A percentile compares a stretch with the other conserved stretches of the same genome.
Evolutionary conservation across 2,797 vertebrate species (phyloP).

Genomic region (Cryptoblepharus egeriae): DNA sequence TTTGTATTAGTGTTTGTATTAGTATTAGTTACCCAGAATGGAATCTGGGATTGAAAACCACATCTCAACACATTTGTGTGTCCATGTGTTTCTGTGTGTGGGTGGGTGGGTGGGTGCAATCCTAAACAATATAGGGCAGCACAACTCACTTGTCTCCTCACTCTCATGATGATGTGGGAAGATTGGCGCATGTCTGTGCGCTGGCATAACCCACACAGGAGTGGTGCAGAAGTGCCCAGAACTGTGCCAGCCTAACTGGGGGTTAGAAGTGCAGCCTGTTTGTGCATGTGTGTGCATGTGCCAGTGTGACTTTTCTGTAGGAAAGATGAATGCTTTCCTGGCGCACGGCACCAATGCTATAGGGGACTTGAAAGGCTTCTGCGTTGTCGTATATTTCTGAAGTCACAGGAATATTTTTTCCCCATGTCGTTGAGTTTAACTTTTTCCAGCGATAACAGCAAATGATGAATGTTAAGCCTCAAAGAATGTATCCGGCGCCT

Average conservation of each 20-base stretch:
- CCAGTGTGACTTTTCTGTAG: neutral
- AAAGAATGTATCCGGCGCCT: constrained; percentile 23
- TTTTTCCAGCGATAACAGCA: constrained; percentile 8
- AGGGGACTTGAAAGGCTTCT: constrained; percentile 4
- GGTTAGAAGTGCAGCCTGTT: too few species aligned
- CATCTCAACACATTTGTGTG: neutral
- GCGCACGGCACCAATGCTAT: neutral
- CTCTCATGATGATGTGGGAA: too few species aligned
- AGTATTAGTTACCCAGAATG: neutral
- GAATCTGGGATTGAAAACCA: neutral
- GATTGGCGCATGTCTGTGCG: too few species aligned
- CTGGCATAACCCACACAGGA: too few species aligned
- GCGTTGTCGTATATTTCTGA: constrained; percentile 21
- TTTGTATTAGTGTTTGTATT: too few species aligned
- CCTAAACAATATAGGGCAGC: too few species aligned
- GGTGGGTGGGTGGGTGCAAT: too few species aligned
- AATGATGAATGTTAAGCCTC: constrained; percentile 34
- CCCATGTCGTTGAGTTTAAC: constrained; percentile 3
- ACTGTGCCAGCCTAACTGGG: too few species aligned
- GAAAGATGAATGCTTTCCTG: constrained; percentile 4
- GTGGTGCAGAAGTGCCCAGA: too few species aligned
- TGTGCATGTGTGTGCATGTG: neutral
- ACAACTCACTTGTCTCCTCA: too few species aligned
- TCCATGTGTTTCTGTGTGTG: too few species aligned
- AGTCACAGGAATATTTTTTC: constrained; percentile 29